Evolutionary conservation across 2,888 invertebrate genomes (phyloP).

Genomic region (Caenorhabditis sulstoni): DNA sequence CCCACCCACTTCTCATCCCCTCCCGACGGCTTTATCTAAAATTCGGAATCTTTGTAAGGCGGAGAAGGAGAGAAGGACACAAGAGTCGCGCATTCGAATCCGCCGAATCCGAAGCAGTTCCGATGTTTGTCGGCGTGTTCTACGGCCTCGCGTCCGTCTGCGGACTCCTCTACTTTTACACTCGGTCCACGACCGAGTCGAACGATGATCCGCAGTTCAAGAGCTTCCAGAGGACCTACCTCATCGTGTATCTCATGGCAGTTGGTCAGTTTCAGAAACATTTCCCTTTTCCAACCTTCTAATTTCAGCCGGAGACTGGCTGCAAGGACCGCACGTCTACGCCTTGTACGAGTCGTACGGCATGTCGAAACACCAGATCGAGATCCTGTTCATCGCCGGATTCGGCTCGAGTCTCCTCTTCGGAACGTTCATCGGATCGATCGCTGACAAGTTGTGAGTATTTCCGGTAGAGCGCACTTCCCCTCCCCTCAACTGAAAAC

Average conservation of each 20-base stretch:
- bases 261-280: conserved; percentile 81
- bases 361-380: conserved; percentile 81
- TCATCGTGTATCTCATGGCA: conserved; percentile 82
- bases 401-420: conserved; percentile 83
- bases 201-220: conserved; percentile 80
- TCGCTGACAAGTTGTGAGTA: conserved; percentile 83
- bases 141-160: conserved; percentile 78
- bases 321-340: conserved; percentile 83
- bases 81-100: neutral
- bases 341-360: conserved; percentile 83
- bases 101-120: neutral
- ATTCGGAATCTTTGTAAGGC: conserved; percentile 21
- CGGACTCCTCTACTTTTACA: conserved; percentile 81
- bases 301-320: conserved; percentile 83
- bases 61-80: conserved; percentile 14
- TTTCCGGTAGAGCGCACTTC: neutral
- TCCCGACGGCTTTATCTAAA: conserved; percentile 15
- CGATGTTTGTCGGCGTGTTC: conserved; percentile 70
- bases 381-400: conserved; percentile 83
- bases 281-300: neutral
- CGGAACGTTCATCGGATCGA: conserved; percentile 83
- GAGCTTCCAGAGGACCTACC: conserved; percentile 82
- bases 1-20: conserved; percentile 17
- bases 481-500: too few species aligned
- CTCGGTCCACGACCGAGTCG: conserved; percentile 65